Evolutionary conservation across 2,888 invertebrate genomes (phyloP), one percentile per base, ranked within the genome.

Genomic region (Catocala fraxini): DNA sequence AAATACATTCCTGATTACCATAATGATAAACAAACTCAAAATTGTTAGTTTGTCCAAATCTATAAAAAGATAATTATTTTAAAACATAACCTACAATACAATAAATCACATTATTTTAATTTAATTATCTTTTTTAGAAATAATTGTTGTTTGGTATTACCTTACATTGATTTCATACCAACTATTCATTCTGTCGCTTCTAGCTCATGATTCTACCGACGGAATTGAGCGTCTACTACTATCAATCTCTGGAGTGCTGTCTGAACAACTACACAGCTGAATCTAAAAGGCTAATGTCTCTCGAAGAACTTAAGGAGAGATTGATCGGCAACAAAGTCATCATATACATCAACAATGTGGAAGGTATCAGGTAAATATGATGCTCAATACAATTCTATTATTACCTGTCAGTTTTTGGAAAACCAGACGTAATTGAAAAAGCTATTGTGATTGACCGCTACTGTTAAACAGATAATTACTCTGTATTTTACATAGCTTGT

Each of bases 201-300:
- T 82, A 95, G 95, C 84, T 95, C 56, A 90, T 95, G 87, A 92
- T 93, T 48, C 82, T 95, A 42, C 95, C 95, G 0, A 90, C 92
- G 12, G 93, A 95, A 65, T 84, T 95, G 34, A 91, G 94, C 39
- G 89, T 91, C 0, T 94, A 93, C 79, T 94, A 91, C 82, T 94
- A 94, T 71, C 90, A 94, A 63, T 90, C 94, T 0, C 70, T 95
- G 58, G 87, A 88, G 56, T 95, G 95, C 68, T 83, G 86, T 35
- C 82, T 95, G 12, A 93, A 95, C 80, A 95, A 95, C 83, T 90
- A 89, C 77, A 87, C 88, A 0, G 71, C 78, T 0, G 92, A 94
- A 1, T 89, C 89, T 0, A 90, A 90, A 11, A 85, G 81, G 1
- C 85, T 90, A 51, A 73, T 94, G 59, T 65, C 89, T 1, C 82